These are phyloP conservation scores for Campopleginae sp. DNA, from an alignment of 2,888 invertebrate genomes.

Conservation along the genomic window DNA sequence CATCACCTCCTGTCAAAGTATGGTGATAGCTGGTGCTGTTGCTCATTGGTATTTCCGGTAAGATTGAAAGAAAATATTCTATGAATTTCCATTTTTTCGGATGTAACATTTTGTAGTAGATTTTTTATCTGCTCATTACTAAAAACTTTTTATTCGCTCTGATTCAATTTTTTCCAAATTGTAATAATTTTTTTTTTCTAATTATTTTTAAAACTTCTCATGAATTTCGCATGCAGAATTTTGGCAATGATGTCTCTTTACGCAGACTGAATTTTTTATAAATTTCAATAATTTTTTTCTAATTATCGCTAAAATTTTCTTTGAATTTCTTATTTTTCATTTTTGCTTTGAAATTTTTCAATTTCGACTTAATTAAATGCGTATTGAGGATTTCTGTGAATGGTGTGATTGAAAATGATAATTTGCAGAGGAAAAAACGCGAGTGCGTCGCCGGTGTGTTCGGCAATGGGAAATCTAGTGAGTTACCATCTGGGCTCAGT, in stretches of 20 bases:
- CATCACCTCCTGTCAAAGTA: constrained; percentile 96
- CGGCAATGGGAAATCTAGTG: constrained; percentile 90
- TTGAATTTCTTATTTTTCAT: neutral
- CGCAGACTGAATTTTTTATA: too few species aligned
- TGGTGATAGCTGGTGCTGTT: constrained; percentile 96
- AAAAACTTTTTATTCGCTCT: too few species aligned
- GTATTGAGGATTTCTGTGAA: neutral
- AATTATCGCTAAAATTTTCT: neutral
- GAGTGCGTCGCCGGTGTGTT: constrained; percentile 88
- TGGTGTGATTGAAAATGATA: constrained; percentile 25
- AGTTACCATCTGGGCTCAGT: constrained; percentile 97
- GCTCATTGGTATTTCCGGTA: constrained; percentile 97
- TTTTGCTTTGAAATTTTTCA: neutral
- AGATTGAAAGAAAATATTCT: constrained; percentile 30
- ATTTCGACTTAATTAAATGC: neutral
- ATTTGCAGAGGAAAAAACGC: constrained; percentile 88
- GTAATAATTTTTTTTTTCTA: too few species aligned
- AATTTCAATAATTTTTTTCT: too few species aligned
- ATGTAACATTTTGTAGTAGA: neutral
- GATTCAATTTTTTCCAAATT: too few species aligned
- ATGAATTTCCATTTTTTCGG: constrained; percentile 8
- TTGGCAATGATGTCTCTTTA: too few species aligned
- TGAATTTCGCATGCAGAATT: too few species aligned
- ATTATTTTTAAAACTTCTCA: too few species aligned
- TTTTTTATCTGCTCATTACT: too few species aligned